Evolutionary conservation across 2,113 vertebrate species (phyloP).

Genomic region (Bambusicola thoracicus): DNA sequence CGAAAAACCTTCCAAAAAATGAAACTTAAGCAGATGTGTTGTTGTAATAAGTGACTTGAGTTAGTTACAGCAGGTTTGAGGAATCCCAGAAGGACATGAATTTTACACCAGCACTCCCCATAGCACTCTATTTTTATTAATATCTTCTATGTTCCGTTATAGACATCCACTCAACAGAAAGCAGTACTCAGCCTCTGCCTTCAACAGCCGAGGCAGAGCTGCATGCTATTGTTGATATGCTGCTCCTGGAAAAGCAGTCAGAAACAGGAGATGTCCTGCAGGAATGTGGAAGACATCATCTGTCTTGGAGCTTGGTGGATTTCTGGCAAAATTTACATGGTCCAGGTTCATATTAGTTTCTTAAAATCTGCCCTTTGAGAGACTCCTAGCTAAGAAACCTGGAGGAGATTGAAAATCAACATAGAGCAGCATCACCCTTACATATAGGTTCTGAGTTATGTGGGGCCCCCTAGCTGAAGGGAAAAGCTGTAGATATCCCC

Average conservation of each 20-base stretch:
- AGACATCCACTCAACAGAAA: neutral
- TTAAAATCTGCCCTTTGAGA: neutral
- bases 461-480: neutral
- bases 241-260: slow-evolving; percentile 4
- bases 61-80: neutral
- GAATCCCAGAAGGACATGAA: neutral
- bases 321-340: neutral
- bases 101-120: neutral
- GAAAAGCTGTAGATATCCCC: neutral
- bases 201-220: neutral
- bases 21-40: neutral
- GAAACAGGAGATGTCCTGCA: slow-evolving; percentile 26
- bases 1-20: neutral
- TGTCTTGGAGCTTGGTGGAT: neutral
- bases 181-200: neutral
- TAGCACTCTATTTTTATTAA: slow-evolving; percentile 5
- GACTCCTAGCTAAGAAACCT: neutral
- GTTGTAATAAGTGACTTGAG: neutral
- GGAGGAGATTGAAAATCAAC: neutral
- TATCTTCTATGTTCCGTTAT: neutral
- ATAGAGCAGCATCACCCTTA: neutral
- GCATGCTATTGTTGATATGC: accelerated
- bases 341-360: neutral
- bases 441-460: neutral
- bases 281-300: neutral